Base-by-base conservation (phyloP, 2,113 vertebrate genomes). In the Neodontobutis hainanensis region DNA sequence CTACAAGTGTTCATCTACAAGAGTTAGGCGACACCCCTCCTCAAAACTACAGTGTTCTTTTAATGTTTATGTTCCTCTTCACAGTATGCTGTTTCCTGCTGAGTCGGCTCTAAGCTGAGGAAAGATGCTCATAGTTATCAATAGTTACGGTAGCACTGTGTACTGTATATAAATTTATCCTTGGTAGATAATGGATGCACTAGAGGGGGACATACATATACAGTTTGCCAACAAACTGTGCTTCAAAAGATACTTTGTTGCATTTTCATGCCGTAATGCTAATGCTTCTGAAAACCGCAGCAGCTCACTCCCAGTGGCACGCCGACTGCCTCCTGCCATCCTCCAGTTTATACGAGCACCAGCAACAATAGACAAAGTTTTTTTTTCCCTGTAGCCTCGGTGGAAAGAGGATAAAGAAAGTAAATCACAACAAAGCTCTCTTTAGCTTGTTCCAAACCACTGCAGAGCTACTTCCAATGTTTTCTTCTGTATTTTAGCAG, bases 381-480 rank as follows among this genome's bases (percentile, higher is more conserved):
- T 65, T 83, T 71, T 65, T 83, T 83, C 70, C 61, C 52, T 52
- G 14, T 57, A 53, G 63, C 42, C 15, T 56, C 27, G 32, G 27
- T 53, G 35, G 53, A 62, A 43, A 68, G 35, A 65, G 38, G 58
- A 62, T 38, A 65, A 36, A 61, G 40, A 57, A 11, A 32, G 34
- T 38, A 47, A 52, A 60, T 42, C 32, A 55, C 11, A 47, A 36
- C 38, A 35, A 43, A 43, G 19, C 58, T 15, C 27, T 10, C 36
- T 35, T 32, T 11, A 15, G 58, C 12, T 47, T 35, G 19, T 32
- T 52, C 27, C 50, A 11, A 27, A 52, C 19, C 27, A 27, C 19
- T 27, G 19, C 19, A 27, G 19, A 27, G 19, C 19, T 27, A 27
- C 19, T 27, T 27, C 19, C 19, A 27, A 27, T 27, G 19, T 27